Evolutionary conservation across 2,888 invertebrate species (phyloP), one percentile per base, ranked within the genome.

Genomic region (Agriopis aurantiaria): DNA sequence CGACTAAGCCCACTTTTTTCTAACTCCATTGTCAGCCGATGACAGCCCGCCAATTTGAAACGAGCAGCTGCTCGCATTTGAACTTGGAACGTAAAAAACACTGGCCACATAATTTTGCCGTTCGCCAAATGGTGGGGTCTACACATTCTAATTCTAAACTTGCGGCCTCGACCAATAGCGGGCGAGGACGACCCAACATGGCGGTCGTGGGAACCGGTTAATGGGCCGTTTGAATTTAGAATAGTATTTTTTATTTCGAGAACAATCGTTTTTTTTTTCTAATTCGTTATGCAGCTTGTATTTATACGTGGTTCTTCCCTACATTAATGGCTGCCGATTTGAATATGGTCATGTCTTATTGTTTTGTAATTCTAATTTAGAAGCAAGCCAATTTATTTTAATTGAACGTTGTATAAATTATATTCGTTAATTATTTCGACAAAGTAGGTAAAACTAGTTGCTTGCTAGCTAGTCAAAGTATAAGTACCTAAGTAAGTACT

Each of bases 131-230:
- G 93, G 93, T 92, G 91, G 93, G 93, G 93, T 91, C 91, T 90
- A 91, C 90, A 89, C 90, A 92, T 93, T 94, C 93, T 94, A 93
- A 94, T 94, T 92, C 93, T 93, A 93, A 92, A 91, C 92, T 86
- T 83, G 84, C 79, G 91, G 90, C 92, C 92, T 91, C 91, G 89
- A 85, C 94, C 94, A 94, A 94, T 94, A 85, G 90, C 91, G 88
- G 89, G 85, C 93, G 92, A 91, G 93, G 92, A 93, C 92, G 91
- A 89, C 78, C 87, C 88, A 93, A 91, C 88, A 93, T 93, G 94
- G 93, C 93, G 90, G 89, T 88, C 92, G 93, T 93, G 93, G 92
- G 93, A 93, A 93, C 92, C 92, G 91, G 92, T 92, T 94, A 91
- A 93, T 93, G 90, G 92, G 86, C 90, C 88, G 91, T 93, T 94